phyloP scores from a whole-genome alignment of 2,113 vertebrate species.

The Tupaia chinensis region DNA sequence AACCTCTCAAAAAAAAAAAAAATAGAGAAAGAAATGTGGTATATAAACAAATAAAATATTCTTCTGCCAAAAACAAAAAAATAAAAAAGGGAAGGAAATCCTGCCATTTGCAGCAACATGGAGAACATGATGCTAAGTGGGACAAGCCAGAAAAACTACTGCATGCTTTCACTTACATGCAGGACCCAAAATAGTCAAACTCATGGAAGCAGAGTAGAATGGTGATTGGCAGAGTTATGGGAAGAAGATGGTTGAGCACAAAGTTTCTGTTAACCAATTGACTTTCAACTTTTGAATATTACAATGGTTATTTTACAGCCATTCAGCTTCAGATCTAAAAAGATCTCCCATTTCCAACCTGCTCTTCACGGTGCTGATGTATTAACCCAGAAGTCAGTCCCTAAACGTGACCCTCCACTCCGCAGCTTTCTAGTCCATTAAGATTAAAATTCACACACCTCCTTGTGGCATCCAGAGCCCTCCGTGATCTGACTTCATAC shows the following conservation, averaged over 20 bases:
- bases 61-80: not conserved
- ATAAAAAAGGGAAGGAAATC: not conserved
- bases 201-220: not conserved
- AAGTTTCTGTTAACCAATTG: not conserved
- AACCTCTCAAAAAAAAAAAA: too few relatives aligned
- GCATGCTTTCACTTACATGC: not conserved
- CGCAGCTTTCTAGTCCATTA: not conserved
- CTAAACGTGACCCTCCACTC: not conserved
- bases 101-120: not conserved
- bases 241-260: not conserved
- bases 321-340: not conserved
- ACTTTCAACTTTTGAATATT: not conserved
- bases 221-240: rapidly evolving
- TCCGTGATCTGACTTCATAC: not conserved
- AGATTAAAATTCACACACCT: not conserved
- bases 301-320: not conserved
- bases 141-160: not conserved
- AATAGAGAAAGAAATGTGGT: not conserved
- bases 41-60: not conserved
- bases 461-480: not conserved
- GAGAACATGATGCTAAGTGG: not conserved
- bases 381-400: not conserved
- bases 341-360: not conserved
- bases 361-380: not conserved
- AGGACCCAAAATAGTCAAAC: not conserved